phyloP scores from a whole-genome alignment of 2,797 vertebrate species.

The Avahi laniger region DNA sequence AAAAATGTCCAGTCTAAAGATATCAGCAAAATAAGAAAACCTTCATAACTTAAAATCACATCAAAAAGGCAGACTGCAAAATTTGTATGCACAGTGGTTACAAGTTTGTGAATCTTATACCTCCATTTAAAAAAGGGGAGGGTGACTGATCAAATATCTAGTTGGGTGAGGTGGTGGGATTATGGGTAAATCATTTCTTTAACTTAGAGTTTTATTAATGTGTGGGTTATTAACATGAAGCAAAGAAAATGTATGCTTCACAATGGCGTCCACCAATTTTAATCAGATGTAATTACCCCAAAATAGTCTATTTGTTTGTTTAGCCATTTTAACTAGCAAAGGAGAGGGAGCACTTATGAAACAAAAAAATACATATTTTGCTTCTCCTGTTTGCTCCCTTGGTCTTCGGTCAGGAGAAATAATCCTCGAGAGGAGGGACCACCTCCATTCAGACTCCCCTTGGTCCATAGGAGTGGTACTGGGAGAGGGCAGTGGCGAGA shows the following conservation, averaged over 20 bases:
- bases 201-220: not conserved
- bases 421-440: not conserved
- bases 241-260: not conserved
- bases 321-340: not conserved
- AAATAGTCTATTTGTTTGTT: not conserved
- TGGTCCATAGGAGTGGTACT: too few species aligned
- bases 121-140: not conserved
- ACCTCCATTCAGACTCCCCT: not conserved
- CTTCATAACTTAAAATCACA: not conserved
- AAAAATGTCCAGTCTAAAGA: not conserved
- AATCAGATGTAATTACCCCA: not conserved
- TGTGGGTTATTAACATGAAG: not conserved
- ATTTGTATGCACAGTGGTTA: not conserved
- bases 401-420: not conserved
- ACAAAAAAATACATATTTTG: not conserved
- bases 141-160: not conserved
- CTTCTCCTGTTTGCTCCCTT: not conserved
- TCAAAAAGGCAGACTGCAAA: not conserved
- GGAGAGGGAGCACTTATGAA: not conserved
- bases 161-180: not conserved
- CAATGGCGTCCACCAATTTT: not conserved
- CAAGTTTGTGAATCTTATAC: not conserved
- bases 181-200: not conserved
- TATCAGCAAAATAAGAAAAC: not conserved
- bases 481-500: too few species aligned